Evolutionary conservation across 1,140 invertebrate species (phyloP).

Genomic region (Parasteatoda tepidariorum): DNA sequence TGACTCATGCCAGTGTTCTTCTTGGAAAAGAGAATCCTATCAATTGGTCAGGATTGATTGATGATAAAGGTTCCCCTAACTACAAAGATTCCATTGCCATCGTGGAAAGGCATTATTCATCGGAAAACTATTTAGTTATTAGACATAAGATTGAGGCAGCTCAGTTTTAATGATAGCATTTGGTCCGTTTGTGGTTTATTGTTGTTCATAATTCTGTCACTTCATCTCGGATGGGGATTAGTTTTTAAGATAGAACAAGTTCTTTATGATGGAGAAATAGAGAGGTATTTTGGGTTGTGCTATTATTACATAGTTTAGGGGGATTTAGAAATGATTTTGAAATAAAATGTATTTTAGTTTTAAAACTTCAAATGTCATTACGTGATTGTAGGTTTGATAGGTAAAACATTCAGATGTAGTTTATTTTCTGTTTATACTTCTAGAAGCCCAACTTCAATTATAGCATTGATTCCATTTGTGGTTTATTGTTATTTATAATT

Average conservation of each 20-base stretch:
- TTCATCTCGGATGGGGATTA: background rate
- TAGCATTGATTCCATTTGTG: background rate
- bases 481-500: background rate
- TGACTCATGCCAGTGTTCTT: no score
- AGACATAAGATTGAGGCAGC: background rate
- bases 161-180: background rate
- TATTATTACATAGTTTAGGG: no score
- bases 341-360: no score
- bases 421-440: no score
- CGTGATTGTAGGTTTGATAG: no score
- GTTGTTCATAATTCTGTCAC: background rate
- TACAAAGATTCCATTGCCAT: background rate
- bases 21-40: background rate
- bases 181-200: background rate
- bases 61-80: background rate
- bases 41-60: background rate
- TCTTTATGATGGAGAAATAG: no score
- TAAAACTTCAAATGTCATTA: no score
- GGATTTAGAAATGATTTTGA: no score
- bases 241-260: background rate
- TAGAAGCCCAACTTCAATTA: background rate
- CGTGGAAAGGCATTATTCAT: background rate
- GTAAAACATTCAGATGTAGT: no score
- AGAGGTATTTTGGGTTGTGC: no score
- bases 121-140: background rate